Evolutionary conservation across 2,797 vertebrate genomes (phyloP).

Genomic region (Lates japonicus): DNA sequence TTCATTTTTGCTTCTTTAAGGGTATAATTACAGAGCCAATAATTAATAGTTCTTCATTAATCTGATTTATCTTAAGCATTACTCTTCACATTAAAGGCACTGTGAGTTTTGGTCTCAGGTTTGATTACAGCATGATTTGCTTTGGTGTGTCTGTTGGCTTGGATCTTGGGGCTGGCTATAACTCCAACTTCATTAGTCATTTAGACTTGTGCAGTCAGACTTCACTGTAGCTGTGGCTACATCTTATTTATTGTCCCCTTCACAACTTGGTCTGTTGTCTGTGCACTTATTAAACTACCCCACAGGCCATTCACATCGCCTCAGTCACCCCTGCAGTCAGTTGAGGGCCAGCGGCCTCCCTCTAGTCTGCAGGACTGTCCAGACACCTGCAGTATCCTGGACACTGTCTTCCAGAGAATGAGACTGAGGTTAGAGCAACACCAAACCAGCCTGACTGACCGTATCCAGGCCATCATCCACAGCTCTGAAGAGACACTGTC

Average conservation of each 20-base stretch:
- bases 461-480: slow-evolving; percentile 2
- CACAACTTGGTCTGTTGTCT: too few relatives aligned
- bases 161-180: too few relatives aligned
- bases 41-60: neutral
- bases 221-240: too few relatives aligned
- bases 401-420: slow-evolving; percentile 29
- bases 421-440: slow-evolving; percentile 7
- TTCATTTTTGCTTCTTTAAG: too few relatives aligned
- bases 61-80: neutral
- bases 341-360: neutral
- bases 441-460: slow-evolving; percentile 10
- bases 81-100: neutral
- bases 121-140: neutral
- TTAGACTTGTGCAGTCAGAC: too few relatives aligned
- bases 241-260: too few relatives aligned
- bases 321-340: neutral
- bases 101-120: neutral
- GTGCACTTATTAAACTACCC: neutral
- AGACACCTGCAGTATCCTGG: slow-evolving; percentile 19
- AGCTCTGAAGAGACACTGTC: neutral
- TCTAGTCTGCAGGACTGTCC: neutral
- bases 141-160: too few relatives aligned
- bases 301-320: neutral
- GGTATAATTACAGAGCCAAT: too few relatives aligned
- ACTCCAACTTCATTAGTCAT: too few relatives aligned